These are phyloP conservation scores for Lottia scabra DNA, from an alignment of 2,888 invertebrate species.

Conservation along the genomic window DNA sequence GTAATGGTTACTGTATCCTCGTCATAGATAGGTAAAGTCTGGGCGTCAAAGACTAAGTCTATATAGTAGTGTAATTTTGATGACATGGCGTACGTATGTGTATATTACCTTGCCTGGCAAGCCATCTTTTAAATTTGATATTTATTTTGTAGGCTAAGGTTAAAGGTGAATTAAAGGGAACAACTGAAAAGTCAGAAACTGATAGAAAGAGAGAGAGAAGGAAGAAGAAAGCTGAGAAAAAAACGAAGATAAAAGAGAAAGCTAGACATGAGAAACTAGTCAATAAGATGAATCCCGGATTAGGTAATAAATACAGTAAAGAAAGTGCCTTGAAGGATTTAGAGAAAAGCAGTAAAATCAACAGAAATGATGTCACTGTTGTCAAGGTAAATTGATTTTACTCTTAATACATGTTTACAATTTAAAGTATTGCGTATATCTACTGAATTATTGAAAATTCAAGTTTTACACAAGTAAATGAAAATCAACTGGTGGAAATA, in stretches of 20 bases:
- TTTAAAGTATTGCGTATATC: too few species aligned
- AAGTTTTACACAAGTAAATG: not conserved
- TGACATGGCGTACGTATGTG: too few species aligned
- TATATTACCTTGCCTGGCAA: too few species aligned
- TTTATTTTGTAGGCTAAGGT: constrained; percentile 56
- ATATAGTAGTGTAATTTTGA: too few species aligned
- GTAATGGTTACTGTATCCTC: too few species aligned
- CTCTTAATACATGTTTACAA: too few species aligned
- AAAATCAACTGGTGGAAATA: too few species aligned
- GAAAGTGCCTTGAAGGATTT: constrained; percentile 75
- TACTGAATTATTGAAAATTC: not conserved
- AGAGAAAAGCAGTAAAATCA: constrained; percentile 73
- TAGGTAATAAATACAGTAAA: constrained; percentile 73
- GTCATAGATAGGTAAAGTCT: too few species aligned
- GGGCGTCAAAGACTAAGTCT: too few species aligned
- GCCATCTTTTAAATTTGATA: not conserved
- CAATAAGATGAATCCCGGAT: constrained; percentile 70
- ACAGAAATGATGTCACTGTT: constrained; percentile 63
- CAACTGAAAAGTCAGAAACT: constrained; percentile 84
- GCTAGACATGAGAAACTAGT: constrained; percentile 74
- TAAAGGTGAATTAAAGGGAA: constrained; percentile 75
- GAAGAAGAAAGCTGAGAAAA: constrained; percentile 56
- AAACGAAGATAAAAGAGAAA: constrained; percentile 84
- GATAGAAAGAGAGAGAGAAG: constrained; percentile 91
- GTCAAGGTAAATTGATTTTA: constrained; percentile 70